Conservation (phyloP, 1,140 invertebrate genomes). For the Zeugodacus cucurbitae region DNA sequence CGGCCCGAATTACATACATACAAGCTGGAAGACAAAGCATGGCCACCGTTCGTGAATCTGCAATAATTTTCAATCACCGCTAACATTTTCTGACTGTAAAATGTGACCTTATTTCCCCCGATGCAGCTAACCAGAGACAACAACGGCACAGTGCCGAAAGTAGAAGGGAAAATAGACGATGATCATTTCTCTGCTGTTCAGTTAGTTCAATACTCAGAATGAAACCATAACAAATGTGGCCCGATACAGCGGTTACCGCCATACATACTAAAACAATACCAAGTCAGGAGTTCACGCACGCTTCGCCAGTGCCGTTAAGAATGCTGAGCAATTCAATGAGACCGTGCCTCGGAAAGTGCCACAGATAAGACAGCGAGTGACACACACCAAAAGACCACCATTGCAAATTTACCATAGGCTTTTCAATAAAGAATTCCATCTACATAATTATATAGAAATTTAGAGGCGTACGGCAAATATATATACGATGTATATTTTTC, state of each 20-base stretch:
- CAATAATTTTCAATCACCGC: conserved; percentile 31
- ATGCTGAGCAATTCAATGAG: background rate
- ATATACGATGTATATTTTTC: too few relatives aligned
- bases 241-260: background rate
- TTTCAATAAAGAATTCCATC: background rate
- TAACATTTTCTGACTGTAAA: conserved; percentile 1
- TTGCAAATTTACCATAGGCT: background rate
- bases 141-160: background rate
- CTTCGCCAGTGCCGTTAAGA: background rate
- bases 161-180: background rate
- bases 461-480: too few relatives aligned
- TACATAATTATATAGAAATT: too few relatives aligned
- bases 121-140: background rate
- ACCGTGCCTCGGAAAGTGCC: background rate
- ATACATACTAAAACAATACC: background rate
- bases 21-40: background rate
- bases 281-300: background rate
- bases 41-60: background rate
- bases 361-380: background rate
- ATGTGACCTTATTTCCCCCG: conserved; percentile 25
- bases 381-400: background rate
- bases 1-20: background rate
- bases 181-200: background rate
- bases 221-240: background rate
- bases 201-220: background rate